Percentiles rank a stretch among this genome's conserved stretches.
Conservation (phyloP, 2,113 vertebrate species). For the Hippoglossus stenolepis region DNA sequence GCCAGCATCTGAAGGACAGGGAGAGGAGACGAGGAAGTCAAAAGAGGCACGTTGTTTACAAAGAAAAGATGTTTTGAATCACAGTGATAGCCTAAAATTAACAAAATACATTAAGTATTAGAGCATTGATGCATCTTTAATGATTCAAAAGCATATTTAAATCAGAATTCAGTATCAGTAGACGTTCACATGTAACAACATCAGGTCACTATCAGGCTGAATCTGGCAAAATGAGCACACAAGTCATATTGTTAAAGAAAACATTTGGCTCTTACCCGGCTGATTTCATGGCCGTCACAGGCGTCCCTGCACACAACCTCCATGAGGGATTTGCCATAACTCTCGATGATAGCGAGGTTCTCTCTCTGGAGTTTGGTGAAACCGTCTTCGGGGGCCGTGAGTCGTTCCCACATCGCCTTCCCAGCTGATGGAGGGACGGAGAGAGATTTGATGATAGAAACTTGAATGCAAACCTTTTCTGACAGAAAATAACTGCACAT, state of each 20-base stretch:
- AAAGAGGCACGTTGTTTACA: background rate
- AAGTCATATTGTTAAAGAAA: background rate
- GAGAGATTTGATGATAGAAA: background rate
- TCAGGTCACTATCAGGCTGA: background rate
- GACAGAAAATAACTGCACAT: background rate
- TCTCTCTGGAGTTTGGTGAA: conserved; percentile 96
- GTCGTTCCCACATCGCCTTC: conserved; percentile 94
- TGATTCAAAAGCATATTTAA: background rate
- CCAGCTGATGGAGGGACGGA: conserved; percentile 70
- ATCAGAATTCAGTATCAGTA: no score
- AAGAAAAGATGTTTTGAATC: no score
- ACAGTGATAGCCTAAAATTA: no score
- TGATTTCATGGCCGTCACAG: conserved; percentile 97
- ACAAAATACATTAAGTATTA: background rate
- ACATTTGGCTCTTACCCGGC: conserved; percentile 83
- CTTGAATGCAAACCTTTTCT: background rate
- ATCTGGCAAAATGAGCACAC: background rate
- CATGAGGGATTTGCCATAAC: conserved; percentile 95
- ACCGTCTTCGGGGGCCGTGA: conserved; percentile 95
- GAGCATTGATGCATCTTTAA: background rate
- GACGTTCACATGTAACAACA: no score
- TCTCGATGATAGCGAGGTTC: conserved; percentile 95
- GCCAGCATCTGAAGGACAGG: conserved; percentile 90
- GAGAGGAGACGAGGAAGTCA: background rate
- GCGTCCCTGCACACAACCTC: conserved; percentile 97